Base-by-base conservation (phyloP, 1,140 invertebrate species). In the Drosophila tropicalis region DNA sequence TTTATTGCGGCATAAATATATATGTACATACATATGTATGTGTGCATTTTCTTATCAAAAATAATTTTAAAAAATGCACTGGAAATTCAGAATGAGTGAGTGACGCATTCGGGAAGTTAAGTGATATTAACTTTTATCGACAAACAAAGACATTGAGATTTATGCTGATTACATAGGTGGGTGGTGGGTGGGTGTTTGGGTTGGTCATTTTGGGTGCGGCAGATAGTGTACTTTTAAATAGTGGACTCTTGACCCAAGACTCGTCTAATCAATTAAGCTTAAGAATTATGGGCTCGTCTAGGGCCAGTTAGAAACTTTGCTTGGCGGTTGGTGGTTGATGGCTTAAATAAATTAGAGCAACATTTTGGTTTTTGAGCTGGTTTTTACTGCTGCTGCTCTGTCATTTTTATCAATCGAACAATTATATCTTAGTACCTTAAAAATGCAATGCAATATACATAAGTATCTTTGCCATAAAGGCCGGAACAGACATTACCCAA, bases 361-460 rank as follows among this genome's bases (percentile, higher is more conserved):
- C 81, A 71, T 80, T 63, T 80, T 63, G 29, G 62, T 44, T 41
- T 41, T 25, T 57, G 29, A 6, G 19, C 19, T 62, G 6, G 19
- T 3, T 7, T 19, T 3, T 29, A 5, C 19, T 13, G 22, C n/a
- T 29, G 29, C 36, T 34, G 44, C 5, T 36, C 44, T 72, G 69
- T 65, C 70, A 64, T 51, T 67, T 76, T 82, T 87, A 83, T 87
- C 84, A 89, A 77, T 89, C 70, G 83, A 83, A 73, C 79, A 83
- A 83, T 89, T 89, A 84, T 87, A 71, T 79, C 67, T 79, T 60
- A 51, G 54, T 63, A 63, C n/a, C 66, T 62, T 47, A 25, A 41
- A 25, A 25, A 34, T 61, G 51, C 64, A 60, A 25, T 32, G 40
- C 36, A 39, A 39, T 25, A 25, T 39, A 39, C 36, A 39, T 39